These are phyloP conservation scores for Pollenia griseotomentosa DNA, from an alignment of 2,888 invertebrate genomes.

Conservation along the genomic window DNA sequence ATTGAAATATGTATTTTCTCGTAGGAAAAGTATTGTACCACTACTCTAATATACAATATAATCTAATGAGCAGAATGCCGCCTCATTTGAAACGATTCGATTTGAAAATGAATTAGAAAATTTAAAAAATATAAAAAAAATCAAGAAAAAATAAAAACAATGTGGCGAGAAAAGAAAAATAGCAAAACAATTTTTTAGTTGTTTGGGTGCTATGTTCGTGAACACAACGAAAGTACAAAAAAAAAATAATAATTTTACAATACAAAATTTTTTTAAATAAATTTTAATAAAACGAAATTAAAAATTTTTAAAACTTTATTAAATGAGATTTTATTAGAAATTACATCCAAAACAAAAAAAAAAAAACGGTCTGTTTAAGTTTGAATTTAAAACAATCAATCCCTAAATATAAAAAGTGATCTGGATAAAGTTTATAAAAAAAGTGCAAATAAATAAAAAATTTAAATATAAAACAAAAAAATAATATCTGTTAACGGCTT, in stretches of 20 bases:
- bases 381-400: background rate
- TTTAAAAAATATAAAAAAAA: conserved; percentile 46
- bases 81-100: conserved; percentile 67
- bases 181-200: conserved; percentile 68
- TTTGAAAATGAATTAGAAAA: conserved; percentile 71
- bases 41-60: conserved; percentile 51
- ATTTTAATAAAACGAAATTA: conserved; percentile 18
- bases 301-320: conserved; percentile 31
- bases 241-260: background rate
- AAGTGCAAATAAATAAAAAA: conserved; percentile 17
- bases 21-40: conserved; percentile 33
- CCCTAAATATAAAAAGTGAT: conserved; percentile 15
- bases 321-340: background rate
- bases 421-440: conserved; percentile 15
- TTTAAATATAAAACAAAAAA: conserved; percentile 10
- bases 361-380: conserved; percentile 55
- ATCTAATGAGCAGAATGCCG: conserved; percentile 63
- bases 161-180: conserved; percentile 70
- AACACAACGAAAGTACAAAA: conserved; percentile 68
- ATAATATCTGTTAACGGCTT: conserved; percentile 14
- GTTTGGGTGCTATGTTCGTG: conserved; percentile 69
- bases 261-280: background rate
- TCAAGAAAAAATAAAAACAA: conserved; percentile 51
- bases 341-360: background rate
- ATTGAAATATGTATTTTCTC: background rate